Evolutionary conservation across 2,797 vertebrate species (phyloP).

Genomic region (Chaetodon trifasciatus): DNA sequence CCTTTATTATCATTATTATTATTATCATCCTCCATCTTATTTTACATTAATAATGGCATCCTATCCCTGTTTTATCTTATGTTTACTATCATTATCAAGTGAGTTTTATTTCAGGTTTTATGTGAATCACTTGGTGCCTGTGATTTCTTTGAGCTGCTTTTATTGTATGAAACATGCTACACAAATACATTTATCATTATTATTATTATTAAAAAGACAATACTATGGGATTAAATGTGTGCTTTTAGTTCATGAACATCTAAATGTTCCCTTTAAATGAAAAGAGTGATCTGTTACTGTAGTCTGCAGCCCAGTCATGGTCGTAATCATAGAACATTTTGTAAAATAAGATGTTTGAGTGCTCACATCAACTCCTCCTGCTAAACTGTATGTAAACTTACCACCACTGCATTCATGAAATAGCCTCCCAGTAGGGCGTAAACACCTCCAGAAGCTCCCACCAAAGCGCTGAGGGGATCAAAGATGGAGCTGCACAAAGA

Average conservation of each 20-base stretch:
- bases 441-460: constrained; percentile 94
- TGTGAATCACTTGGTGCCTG: no score
- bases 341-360: background rate
- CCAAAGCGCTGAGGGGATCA: constrained; percentile 88
- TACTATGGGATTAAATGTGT: no score
- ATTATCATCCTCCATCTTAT: no score
- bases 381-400: constrained; percentile 73
- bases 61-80: no score
- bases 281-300: background rate
- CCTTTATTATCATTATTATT: no score
- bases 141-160: no score
- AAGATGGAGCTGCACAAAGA: constrained; percentile 94
- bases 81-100: no score
- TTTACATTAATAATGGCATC: no score
- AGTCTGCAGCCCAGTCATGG: background rate
- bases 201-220: background rate
- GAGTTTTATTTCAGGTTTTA: no score
- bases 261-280: background rate
- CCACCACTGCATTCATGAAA: constrained; percentile 94
- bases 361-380: background rate
- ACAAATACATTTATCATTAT: no score
- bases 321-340: background rate
- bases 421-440: constrained; percentile 94
- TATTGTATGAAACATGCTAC: no score
- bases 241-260: no score